Percentiles rank a stretch among this genome's conserved stretches.
phyloP scores from a whole-genome alignment of 2,888 invertebrate species.

The Latheticus oryzae region DNA sequence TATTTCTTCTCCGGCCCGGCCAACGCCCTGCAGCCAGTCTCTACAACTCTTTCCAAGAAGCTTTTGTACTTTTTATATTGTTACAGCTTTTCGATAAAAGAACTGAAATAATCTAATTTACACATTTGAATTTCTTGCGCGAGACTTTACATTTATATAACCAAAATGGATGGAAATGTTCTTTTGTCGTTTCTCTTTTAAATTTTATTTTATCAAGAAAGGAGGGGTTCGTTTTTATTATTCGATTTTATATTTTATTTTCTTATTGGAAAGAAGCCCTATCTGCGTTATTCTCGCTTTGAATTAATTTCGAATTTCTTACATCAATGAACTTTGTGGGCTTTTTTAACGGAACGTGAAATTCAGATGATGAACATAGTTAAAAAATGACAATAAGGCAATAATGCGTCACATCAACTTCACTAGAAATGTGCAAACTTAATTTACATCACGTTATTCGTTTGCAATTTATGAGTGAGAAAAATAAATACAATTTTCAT shows the following conservation, averaged over 20 bases:
- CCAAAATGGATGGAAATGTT: slow-evolving; percentile 64
- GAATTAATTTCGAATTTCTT: slow-evolving; percentile 55
- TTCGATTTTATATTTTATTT: slow-evolving; percentile 62
- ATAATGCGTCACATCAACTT: slow-evolving; percentile 4
- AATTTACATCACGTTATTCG: slow-evolving; percentile 26
- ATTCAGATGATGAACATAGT: slow-evolving; percentile 22
- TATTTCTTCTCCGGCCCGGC: slow-evolving; percentile 51
- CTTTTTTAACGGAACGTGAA: slow-evolving; percentile 16
- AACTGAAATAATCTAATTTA: slow-evolving; percentile 65
- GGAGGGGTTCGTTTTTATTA: slow-evolving; percentile 56
- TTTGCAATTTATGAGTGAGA: slow-evolving; percentile 32
- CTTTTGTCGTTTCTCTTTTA: slow-evolving; percentile 61
- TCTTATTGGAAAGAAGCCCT: slow-evolving; percentile 54
- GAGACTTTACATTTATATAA: slow-evolving; percentile 64
- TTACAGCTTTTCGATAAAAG: slow-evolving; percentile 63
- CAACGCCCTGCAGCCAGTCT: slow-evolving; percentile 52
- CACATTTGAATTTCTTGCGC: slow-evolving; percentile 64
- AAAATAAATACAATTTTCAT: slow-evolving; percentile 33
- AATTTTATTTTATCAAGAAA: slow-evolving; percentile 60
- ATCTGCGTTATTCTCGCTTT: slow-evolving; percentile 46
- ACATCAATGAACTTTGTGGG: slow-evolving; percentile 40
- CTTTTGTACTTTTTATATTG: slow-evolving; percentile 62
- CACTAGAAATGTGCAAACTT: slow-evolving; percentile 17
- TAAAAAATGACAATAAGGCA: slow-evolving; percentile 32
- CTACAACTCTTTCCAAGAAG: slow-evolving; percentile 58